Base-by-base conservation (phyloP, 92 coral and sea anemone genomes). In the Siderastrea radians region DNA sequence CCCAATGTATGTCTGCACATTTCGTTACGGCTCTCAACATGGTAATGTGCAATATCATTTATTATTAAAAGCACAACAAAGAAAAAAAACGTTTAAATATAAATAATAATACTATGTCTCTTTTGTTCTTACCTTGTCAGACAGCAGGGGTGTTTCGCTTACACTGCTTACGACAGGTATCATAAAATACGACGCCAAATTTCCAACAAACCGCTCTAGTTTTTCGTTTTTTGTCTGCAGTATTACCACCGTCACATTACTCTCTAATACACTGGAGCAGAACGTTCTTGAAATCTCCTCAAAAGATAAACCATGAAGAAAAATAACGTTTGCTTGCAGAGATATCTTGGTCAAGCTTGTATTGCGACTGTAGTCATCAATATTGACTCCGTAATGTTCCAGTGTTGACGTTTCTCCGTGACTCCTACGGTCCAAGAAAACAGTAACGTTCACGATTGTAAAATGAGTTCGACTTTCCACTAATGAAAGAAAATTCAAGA, bases 181-280 rank as follows among this genome's bases (percentile, higher is more conserved):
- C 82, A 88, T 78, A 79, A 91, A 83, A 64, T 93, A 75, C 44
- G 98, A 91, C 46, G 96, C 95, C 72, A 95, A 58, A 71, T 90
- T 70, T 26, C 93, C 95, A 19, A 95, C 84, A 75, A 81, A 80
- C 38, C 91, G 84, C 44, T 91, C 86, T 57, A 79, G 75, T 74
- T 84, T 79, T 17, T 38, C 79, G 48, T 74, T 74, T 49, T 61
- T 78, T 46, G 96, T 89, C 48, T 95, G 98, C 46, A 94, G 73
- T 50, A 87, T 84, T 19, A 95, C 49, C 1, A 91, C 96, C 59
- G 96, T 72, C 16, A 89, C 85, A 62, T 89, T 92, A 45, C 74
- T 60, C 14, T 93, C 62, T 48, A 93, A 48, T 10, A 95, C 75
- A 48, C 77, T 84, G 26, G 77, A 45, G 65, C 98, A 95, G 74